Evolutionary conservation across 2,113 vertebrate species (phyloP).

Genomic region (Theristicus caerulescens): DNA sequence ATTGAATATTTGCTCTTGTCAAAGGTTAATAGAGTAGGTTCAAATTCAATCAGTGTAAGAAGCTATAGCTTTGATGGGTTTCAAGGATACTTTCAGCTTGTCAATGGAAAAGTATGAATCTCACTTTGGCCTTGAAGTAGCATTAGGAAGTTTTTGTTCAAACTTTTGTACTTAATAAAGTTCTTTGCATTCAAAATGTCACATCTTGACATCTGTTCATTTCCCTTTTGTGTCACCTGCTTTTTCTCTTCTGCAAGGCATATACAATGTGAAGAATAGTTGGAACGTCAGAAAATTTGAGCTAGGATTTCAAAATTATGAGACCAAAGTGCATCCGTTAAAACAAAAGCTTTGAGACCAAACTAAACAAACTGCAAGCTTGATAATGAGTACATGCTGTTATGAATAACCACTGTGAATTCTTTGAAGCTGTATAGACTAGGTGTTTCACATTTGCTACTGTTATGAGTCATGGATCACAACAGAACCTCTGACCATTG

Average conservation of each 20-base stretch:
- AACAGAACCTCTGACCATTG: conserved; percentile 51
- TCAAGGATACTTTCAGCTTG: not conserved
- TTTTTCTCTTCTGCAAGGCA: not conserved
- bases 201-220: not conserved
- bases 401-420: conserved; percentile 39
- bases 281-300: conserved; percentile 37
- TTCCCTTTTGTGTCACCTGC: not conserved
- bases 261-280: not conserved
- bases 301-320: conserved; percentile 38
- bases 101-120: not conserved
- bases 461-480: conserved; percentile 51
- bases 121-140: not conserved
- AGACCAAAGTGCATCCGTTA: conserved; percentile 31
- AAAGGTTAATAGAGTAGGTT: not conserved
- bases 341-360: conserved; percentile 42
- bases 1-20: not conserved
- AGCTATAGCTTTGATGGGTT: not conserved
- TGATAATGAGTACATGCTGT: conserved; percentile 44
- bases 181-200: not conserved
- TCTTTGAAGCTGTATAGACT: conserved; percentile 49
- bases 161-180: not conserved
- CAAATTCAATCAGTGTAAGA: not conserved
- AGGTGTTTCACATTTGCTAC: conserved; percentile 50
- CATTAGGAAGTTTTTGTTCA: not conserved
- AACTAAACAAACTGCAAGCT: conserved; percentile 37